Evolutionary conservation across 2,797 vertebrate species (phyloP).

Genomic region (Pteronotus mesoamericanus): DNA sequence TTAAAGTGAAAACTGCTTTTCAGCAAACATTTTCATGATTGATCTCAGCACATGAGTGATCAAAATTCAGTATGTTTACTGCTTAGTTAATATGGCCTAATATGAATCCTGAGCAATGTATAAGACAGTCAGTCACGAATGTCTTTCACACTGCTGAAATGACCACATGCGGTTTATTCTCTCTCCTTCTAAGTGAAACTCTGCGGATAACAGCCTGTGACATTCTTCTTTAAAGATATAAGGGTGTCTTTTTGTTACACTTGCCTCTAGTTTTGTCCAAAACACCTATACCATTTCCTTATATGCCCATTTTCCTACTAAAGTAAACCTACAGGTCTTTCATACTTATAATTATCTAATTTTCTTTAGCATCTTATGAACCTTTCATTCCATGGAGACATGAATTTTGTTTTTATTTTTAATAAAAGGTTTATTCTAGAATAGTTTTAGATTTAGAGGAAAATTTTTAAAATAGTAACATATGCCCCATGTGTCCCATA

Average conservation of each 20-base stretch:
- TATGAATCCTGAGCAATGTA: background rate
- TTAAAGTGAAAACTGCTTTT: background rate
- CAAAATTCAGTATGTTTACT: background rate
- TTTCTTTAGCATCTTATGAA: background rate
- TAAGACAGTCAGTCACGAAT: background rate
- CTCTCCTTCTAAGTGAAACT: background rate
- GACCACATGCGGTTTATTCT: background rate
- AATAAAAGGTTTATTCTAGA: background rate
- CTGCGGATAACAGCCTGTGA: background rate
- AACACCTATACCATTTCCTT: background rate
- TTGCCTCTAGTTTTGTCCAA: background rate
- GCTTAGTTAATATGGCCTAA: background rate
- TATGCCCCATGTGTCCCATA: background rate
- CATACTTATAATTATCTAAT: background rate
- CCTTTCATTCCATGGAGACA: background rate
- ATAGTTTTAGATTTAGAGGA: background rate
- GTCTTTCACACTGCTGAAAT: background rate
- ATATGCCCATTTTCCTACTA: background rate
- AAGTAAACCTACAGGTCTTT: background rate
- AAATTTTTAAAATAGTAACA: background rate
- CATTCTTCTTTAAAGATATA: background rate
- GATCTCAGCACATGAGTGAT: background rate
- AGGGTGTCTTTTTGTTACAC: background rate
- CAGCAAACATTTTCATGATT: background rate
- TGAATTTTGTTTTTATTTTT: background rate